Evolutionary conservation across 2,797 vertebrate genomes (phyloP).

Genomic region (Distichodus sexfasciatus): DNA sequence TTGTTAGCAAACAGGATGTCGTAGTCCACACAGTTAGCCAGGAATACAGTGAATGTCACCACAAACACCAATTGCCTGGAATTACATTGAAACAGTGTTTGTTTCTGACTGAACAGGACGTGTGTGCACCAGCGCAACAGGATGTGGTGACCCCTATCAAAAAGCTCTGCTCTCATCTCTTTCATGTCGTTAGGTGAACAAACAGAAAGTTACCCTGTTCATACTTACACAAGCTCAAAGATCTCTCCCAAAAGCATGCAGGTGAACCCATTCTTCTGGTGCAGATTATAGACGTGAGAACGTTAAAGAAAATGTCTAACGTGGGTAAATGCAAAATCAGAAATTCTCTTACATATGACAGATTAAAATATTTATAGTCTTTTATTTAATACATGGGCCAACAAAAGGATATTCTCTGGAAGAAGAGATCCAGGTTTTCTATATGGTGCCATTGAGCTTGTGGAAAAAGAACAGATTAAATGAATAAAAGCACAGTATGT

Average conservation of each 20-base stretch:
- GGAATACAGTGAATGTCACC: constrained; percentile 94
- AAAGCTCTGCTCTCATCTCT: neutral
- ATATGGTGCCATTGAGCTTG: constrained; percentile 98
- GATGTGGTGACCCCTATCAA: constrained; percentile 1
- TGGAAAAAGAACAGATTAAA: constrained; percentile 32
- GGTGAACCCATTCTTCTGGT: constrained; percentile 99
- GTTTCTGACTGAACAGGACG: neutral
- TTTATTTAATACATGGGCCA: neutral
- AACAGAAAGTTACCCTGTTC: neutral
- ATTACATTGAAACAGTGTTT: neutral
- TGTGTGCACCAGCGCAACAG: neutral
- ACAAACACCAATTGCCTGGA: constrained; percentile 96
- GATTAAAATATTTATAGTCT: neutral
- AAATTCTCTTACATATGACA: neutral
- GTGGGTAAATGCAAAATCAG: neutral
- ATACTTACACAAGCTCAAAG: constrained; percentile 95
- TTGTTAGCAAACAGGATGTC: constrained; percentile 99
- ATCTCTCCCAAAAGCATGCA: constrained; percentile 97
- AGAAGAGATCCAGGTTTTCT: constrained; percentile 97
- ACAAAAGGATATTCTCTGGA: constrained; percentile 99
- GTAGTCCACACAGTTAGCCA: constrained; percentile 98
- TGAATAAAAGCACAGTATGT: no score
- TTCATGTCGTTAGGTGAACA: neutral
- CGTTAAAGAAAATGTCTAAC: constrained; percentile 74
- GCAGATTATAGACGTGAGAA: constrained; percentile 92